Base-by-base conservation (phyloP, 2,888 invertebrate species). In the Pheosia gnoma region DNA sequence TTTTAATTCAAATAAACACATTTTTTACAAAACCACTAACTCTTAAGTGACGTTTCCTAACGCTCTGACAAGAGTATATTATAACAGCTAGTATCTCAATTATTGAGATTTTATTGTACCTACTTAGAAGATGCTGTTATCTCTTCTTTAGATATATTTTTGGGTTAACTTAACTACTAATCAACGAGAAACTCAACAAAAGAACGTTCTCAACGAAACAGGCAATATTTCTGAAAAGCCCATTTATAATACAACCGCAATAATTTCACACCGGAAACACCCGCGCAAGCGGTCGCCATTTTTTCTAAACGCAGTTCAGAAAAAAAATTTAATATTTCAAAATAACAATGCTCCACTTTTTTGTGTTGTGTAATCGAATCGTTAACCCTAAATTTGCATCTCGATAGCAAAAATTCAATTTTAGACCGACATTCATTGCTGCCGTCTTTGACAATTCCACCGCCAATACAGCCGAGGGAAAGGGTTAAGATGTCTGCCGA, bases 371-470 rank as follows among this genome's bases (percentile, higher is more conserved):
- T 78, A 82, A 82, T 84, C 85, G 81, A 83, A 84, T 78, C 81
- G 80, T 81, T 81, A 77, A 79, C 74, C 71, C 75, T 66, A 76
- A 84, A 85, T 84, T 88, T 84, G 81, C 83, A 93, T 93, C 91
- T 79, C 84, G 93, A 93, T 93, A 92, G 91, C 77, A 91, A 93
- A 91, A 93, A 92, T 93, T 92, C 91, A 91, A 92, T 93, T 91
- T 90, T 86, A 80, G 77, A 78, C 81, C 81, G 80, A 79, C 86
- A 83, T 83, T 85, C 84, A 83, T 85, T 81, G 83, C 79, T 69
- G 75, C 81, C 87, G 86, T 86, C 86, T 84, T 89, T 89, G 89
- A 90, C 90, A 88, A 85, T 89, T 82, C 84, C 83, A 66, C 68
- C 70, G 80, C 88, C 88, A 85, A 90, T 90, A 90, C 85, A 85